Evolutionary conservation across 2,113 vertebrate species (phyloP).

Genomic region (Antechinus stuartii): DNA sequence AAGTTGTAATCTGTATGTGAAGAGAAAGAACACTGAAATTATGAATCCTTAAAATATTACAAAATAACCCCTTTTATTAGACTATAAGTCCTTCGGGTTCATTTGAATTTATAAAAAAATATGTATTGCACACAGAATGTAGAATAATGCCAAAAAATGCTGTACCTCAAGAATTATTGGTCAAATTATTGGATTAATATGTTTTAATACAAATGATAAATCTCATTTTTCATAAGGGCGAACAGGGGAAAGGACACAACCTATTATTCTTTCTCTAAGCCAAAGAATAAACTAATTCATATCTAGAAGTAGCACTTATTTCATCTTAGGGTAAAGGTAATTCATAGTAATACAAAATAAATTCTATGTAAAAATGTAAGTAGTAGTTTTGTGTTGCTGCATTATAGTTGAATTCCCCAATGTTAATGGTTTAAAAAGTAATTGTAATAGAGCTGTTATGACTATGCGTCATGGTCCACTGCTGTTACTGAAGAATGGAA

Average conservation of each 20-base stretch:
- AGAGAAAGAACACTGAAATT: neutral
- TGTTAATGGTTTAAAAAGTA: neutral
- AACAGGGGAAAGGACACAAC: neutral
- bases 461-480: neutral
- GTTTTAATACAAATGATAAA: neutral
- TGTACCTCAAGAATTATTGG: neutral
- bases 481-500: neutral
- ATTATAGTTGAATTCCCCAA: neutral
- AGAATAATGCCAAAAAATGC: neutral
- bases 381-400: neutral
- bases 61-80: neutral
- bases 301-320: neutral
- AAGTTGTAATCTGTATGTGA: neutral
- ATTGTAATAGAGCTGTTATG: neutral
- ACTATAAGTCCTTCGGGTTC: neutral
- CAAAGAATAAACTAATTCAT: neutral
- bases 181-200: neutral
- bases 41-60: neutral
- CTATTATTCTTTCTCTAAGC: neutral
- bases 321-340: neutral
- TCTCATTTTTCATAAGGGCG: neutral
- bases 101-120: neutral
- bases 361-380: neutral
- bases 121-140: neutral
- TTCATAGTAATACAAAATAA: neutral